phyloP scores from a whole-genome alignment of 2,888 invertebrate genomes.

The Laothoe populi region DNA sequence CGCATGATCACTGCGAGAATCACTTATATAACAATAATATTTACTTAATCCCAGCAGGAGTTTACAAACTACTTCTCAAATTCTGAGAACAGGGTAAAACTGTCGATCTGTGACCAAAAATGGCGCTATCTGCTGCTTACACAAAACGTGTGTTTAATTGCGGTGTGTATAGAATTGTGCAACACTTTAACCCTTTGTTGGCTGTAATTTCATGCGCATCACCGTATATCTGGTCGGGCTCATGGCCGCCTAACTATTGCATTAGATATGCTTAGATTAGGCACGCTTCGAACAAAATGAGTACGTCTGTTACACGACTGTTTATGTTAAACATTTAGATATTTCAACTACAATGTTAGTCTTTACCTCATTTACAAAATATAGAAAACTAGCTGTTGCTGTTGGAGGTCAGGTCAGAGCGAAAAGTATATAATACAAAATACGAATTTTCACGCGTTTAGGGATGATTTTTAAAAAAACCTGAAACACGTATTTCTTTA shows the following conservation, averaged over 20 bases:
- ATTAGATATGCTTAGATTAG: constrained; percentile 24
- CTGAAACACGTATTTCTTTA: too few species aligned
- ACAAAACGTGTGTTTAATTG: constrained; percentile 7
- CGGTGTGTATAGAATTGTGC: constrained; percentile 21
- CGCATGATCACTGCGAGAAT: background rate
- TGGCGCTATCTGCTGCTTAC: constrained; percentile 3
- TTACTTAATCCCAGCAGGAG: constrained; percentile 2
- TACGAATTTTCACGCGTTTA: too few species aligned
- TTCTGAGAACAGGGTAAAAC: constrained; percentile 16
- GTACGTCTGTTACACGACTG: constrained; percentile 9
- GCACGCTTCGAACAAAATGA: constrained; percentile 19
- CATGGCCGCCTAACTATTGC: constrained; percentile 16
- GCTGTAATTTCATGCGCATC: constrained; percentile 15
- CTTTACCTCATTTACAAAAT: background rate
- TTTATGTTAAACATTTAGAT: background rate
- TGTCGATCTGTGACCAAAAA: constrained; percentile 13
- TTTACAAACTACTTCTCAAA: constrained; percentile 17
- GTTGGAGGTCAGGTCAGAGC: too few species aligned
- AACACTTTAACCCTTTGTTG: constrained; percentile 19
- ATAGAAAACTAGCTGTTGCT: background rate
- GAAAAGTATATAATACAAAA: too few species aligned
- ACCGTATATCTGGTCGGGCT: constrained; percentile 8
- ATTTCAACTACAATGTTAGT: constrained; percentile 11
- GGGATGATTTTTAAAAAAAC: too few species aligned
- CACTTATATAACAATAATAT: constrained; percentile 4